Conservation (phyloP, 2,797 vertebrate species). For the Tiaroga cobitis region DNA sequence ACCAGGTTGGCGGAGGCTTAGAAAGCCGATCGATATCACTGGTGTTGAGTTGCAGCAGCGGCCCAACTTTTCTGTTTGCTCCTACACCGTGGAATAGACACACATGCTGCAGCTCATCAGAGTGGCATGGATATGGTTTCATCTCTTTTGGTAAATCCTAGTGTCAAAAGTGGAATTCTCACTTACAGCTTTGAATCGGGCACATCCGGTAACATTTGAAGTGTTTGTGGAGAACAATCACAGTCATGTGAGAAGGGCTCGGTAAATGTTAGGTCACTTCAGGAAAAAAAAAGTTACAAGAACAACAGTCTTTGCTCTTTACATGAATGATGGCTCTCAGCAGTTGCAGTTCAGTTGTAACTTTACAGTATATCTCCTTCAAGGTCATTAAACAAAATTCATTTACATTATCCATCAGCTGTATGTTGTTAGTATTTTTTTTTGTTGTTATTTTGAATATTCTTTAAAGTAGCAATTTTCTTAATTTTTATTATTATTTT, state of each 20-base stretch:
- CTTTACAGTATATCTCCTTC: not conserved
- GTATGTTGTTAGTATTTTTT: not conserved
- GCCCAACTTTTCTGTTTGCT: slow-evolving; percentile 57
- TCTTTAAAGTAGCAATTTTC: not conserved
- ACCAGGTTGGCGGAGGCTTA: slow-evolving; percentile 70
- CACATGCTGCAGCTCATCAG: slow-evolving; percentile 16
- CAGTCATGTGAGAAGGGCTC: slow-evolving; percentile 20
- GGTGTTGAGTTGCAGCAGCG: slow-evolving; percentile 70
- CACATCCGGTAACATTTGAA: slow-evolving; percentile 31
- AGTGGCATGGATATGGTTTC: slow-evolving; percentile 26
- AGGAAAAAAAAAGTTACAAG: not conserved
- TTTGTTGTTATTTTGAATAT: not conserved
- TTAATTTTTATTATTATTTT: not conserved
- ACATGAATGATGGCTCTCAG: not conserved
- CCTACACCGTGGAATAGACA: slow-evolving; percentile 21
- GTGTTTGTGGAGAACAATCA: slow-evolving; percentile 10
- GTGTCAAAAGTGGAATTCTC: slow-evolving; percentile 26
- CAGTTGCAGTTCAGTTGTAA: not conserved
- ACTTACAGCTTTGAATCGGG: slow-evolving; percentile 16
- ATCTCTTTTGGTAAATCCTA: slow-evolving; percentile 30
- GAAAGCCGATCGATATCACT: slow-evolving; percentile 69
- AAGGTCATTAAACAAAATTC: not conserved
- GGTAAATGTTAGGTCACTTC: slow-evolving; percentile 28
- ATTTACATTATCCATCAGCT: not conserved
- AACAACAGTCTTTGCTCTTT: not conserved